These are phyloP conservation scores for Chaetorhynchus papuensis DNA, from an alignment of 2,113 vertebrate genomes.

Conservation along the genomic window DNA sequence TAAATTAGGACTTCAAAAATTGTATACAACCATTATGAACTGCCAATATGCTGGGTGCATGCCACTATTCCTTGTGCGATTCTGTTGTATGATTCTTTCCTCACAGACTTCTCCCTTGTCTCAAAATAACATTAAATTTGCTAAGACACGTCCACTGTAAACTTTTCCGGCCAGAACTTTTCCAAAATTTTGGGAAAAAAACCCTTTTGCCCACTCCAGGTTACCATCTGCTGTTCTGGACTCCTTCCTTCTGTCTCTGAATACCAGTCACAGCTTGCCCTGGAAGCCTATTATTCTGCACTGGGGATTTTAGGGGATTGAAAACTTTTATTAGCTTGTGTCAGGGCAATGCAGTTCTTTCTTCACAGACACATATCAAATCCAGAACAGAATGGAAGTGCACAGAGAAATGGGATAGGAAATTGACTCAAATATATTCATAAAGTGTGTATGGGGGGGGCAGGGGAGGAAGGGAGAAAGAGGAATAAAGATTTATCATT, in stretches of 20 bases:
- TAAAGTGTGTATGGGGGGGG: neutral
- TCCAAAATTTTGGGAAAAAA: neutral
- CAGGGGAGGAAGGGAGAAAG: neutral
- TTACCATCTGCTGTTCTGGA: constrained; percentile 27
- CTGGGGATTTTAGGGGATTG: neutral
- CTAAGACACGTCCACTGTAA: neutral
- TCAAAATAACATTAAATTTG: neutral
- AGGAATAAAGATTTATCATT: neutral
- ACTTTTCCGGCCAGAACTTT: neutral
- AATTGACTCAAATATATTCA: neutral
- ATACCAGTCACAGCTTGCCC: constrained; percentile 1
- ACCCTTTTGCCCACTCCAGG: neutral
- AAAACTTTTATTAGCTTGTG: neutral
- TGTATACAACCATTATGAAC: neutral
- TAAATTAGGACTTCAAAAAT: neutral
- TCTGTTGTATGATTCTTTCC: neutral
- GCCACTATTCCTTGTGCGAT: neutral
- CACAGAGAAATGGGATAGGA: neutral
- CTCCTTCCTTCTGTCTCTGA: neutral
- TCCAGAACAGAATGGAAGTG: neutral
- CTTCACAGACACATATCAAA: neutral
- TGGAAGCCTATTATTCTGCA: neutral
- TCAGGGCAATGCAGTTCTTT: neutral
- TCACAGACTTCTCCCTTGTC: neutral
- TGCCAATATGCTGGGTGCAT: neutral